Base-by-base conservation (phyloP, 2,888 invertebrate genomes). In the Nemapogon koenigi region DNA sequence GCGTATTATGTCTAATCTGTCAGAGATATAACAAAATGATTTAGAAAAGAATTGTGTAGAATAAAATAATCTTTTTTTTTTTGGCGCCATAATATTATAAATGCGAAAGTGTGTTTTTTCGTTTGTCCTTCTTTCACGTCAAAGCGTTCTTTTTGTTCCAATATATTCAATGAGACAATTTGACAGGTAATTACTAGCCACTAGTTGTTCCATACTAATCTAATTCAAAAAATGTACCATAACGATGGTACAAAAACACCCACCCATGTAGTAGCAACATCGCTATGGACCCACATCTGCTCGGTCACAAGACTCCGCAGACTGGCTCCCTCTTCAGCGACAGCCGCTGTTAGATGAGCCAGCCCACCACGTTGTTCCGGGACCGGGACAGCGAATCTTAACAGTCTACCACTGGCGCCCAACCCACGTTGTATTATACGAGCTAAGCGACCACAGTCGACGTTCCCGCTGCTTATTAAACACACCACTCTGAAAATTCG, bases 381-480 rank as follows among this genome's bases (percentile, higher is more conserved):
- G 14, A 89, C 80, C 0, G 86, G 83, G 1, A 88, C 86, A 2
- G 83, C 82, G 59, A 90, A 89, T 49, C 90, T 81, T 55, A 85
- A 57, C 57, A 88, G 63, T 3, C 88, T 67, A 0, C 90, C 90
- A 52, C 88, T 88, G 1, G 86, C 89, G 6, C 90, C 90, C 36
- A 92, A 64, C 2, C 91, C 91, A 42, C 91, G 78, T 53, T 92
- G 91, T 46, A 91, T 81, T 42, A 87, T 87, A 32, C 90, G 80
- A 0, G 90, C 87, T 35, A 92, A 66, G 1, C 90, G 85, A 1
- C 90, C 88, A 1, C 87, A 87, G 57, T 92, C 91, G 28, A 92
- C 89, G 67, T 91, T 91, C 32, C 91, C 91, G 4, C 89, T 87
- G 59, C 88, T 90, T 35, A 91, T 63, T n/a, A 87, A 81, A 46